phyloP scores from a whole-genome alignment of 2,888 invertebrate species.

The Tinea pellionella region DNA sequence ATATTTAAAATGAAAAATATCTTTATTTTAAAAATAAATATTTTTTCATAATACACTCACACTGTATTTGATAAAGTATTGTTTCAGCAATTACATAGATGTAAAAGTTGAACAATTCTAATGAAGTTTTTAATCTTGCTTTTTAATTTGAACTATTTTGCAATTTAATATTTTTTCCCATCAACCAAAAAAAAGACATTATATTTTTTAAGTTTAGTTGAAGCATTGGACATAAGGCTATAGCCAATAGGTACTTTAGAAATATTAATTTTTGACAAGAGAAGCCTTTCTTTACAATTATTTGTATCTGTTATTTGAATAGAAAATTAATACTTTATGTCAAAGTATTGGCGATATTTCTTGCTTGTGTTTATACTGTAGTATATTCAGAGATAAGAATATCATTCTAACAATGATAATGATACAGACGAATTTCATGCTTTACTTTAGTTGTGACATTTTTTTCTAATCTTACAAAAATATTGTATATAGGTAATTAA shows the following conservation, averaged over 20 bases:
- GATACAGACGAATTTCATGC: too few relatives aligned
- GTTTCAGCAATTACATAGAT: neutral
- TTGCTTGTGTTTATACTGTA: slow-evolving; percentile 7
- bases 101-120: neutral
- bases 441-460: too few relatives aligned
- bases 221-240: too few relatives aligned
- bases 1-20: neutral
- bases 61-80: neutral
- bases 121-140: neutral
- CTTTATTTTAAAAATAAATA: neutral
- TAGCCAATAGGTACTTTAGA: neutral
- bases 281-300: neutral
- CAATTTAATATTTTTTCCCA: too few relatives aligned
- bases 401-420: neutral
- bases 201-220: too few relatives aligned
- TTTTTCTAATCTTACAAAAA: too few relatives aligned
- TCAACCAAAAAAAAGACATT: too few relatives aligned
- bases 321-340: neutral
- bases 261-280: neutral
- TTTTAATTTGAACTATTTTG: too few relatives aligned
- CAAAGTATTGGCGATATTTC: neutral
- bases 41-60: too few relatives aligned
- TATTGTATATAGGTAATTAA: too few relatives aligned
- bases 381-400: slow-evolving; percentile 8
- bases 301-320: neutral